phyloP scores from a whole-genome alignment of 2,113 vertebrate genomes.

The Conger conger region DNA sequence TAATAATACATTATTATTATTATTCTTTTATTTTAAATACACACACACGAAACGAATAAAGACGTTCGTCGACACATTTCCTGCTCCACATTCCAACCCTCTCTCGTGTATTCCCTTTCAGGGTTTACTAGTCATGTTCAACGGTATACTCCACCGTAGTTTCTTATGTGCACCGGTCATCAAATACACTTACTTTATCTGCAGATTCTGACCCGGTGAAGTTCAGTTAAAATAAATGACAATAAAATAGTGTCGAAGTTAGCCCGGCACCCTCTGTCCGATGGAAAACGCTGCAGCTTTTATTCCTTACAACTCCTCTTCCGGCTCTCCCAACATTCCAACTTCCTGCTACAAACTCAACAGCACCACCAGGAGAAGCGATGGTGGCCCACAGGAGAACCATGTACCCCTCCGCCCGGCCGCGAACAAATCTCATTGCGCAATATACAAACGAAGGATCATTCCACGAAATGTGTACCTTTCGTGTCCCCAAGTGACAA shows the following conservation, averaged over 20 bases:
- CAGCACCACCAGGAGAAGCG: slow-evolving; percentile 24
- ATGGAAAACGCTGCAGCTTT: background rate
- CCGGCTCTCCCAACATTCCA: slow-evolving; percentile 69
- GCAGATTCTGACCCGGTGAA: background rate
- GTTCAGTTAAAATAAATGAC: background rate
- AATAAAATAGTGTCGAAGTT: background rate
- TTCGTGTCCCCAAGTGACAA: too few relatives aligned
- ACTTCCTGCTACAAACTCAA: slow-evolving; percentile 53
- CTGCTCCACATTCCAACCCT: background rate
- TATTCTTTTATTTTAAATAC: too few relatives aligned
- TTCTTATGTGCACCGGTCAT: background rate
- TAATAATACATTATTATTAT: too few relatives aligned
- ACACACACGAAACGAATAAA: background rate
- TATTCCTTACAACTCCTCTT: slow-evolving; percentile 41
- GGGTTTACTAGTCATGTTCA: background rate
- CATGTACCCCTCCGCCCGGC: too few relatives aligned
- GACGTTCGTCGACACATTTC: background rate
- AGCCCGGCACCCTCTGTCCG: slow-evolving; percentile 9
- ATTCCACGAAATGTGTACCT: too few relatives aligned
- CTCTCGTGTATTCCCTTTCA: background rate
- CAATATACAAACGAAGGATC: too few relatives aligned
- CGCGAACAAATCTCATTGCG: too few relatives aligned
- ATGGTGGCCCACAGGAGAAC: background rate
- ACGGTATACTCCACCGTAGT: background rate
- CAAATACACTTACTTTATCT: slow-evolving; percentile 6